Percentiles rank a stretch among this genome's conserved stretches.
Evolutionary conservation across 2,888 invertebrate species (phyloP).

Genomic region (Thecocarcelia acutangulata): DNA sequence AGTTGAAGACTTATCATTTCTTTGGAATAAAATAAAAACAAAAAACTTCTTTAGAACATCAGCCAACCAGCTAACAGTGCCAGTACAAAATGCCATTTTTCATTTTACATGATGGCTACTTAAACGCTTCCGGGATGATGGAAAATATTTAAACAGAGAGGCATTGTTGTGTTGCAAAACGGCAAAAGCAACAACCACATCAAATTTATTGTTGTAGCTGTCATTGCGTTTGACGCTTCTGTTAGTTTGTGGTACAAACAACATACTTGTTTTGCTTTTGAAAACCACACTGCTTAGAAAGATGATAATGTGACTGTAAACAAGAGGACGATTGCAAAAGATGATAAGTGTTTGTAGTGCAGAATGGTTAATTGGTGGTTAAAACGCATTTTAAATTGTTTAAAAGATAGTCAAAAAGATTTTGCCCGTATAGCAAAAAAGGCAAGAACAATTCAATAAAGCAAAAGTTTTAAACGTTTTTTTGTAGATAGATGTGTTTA

Average conservation of each 20-base stretch:
- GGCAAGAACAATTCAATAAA: too few species aligned
- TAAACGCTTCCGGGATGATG: slow-evolving; percentile 71
- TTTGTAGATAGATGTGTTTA: too few species aligned
- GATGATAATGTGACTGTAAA: slow-evolving; percentile 24
- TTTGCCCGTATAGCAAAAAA: too few species aligned
- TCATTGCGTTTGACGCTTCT: slow-evolving; percentile 46
- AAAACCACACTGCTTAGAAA: slow-evolving; percentile 49
- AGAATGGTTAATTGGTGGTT: slow-evolving; percentile 49
- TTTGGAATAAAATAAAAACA: too few species aligned
- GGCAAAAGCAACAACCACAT: slow-evolving; percentile 17
- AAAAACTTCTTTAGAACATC: too few species aligned
- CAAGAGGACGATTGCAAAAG: slow-evolving; percentile 37
- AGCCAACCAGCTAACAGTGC: slow-evolving; percentile 53
- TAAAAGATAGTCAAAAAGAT: too few species aligned
- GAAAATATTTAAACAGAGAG: slow-evolving; percentile 64
- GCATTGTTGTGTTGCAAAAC: slow-evolving; percentile 29
- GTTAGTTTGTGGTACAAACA: slow-evolving; percentile 36
- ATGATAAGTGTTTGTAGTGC: slow-evolving; percentile 28
- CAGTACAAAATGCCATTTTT: slow-evolving; percentile 71
- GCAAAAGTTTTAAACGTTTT: too few species aligned
- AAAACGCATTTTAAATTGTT: background rate
- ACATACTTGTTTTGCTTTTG: slow-evolving; percentile 30
- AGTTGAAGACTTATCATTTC: too few species aligned
- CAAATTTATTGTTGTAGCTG: slow-evolving; percentile 36
- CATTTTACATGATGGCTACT: slow-evolving; percentile 71